phyloP scores from a whole-genome alignment of 2,113 vertebrate genomes.

The Uropsilus gracilis region DNA sequence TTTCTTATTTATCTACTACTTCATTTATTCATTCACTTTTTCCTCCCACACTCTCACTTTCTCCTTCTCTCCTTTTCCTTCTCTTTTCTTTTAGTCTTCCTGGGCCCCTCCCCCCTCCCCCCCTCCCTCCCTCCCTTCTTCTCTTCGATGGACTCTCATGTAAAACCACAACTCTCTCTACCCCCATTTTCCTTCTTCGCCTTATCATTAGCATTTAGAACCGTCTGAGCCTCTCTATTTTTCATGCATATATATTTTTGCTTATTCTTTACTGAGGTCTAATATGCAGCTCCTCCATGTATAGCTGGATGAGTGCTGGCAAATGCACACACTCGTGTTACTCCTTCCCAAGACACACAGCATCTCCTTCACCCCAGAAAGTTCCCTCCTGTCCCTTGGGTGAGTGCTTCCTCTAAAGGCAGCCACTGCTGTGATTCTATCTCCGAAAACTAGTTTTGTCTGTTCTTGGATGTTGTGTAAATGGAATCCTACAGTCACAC shows the following conservation, averaged over 20 bases:
- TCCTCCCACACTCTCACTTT: neutral
- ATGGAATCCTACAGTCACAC: too few relatives aligned
- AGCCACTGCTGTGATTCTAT: neutral
- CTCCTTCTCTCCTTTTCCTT: neutral
- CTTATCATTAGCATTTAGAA: neutral
- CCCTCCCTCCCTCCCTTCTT: neutral
- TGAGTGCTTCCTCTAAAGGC: neutral
- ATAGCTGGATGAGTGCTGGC: neutral
- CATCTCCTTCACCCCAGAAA: neutral
- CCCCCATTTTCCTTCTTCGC: too few relatives aligned
- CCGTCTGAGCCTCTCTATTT: too few relatives aligned
- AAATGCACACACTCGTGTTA: neutral
- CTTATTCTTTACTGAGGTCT: neutral
- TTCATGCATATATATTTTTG: neutral
- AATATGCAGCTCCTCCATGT: neutral
- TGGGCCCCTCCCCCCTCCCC: neutral
- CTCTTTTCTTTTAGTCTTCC: accelerated
- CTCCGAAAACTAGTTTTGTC: too few relatives aligned
- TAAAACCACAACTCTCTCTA: too few relatives aligned
- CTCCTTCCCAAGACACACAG: neutral
- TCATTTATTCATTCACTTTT: neutral
- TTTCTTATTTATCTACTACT: too few relatives aligned
- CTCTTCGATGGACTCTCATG: too few relatives aligned
- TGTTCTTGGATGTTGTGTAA: too few relatives aligned
- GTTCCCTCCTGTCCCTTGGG: neutral